Evolutionary conservation across 1,140 invertebrate species (phyloP).

Genomic region (Megathymus violae): DNA sequence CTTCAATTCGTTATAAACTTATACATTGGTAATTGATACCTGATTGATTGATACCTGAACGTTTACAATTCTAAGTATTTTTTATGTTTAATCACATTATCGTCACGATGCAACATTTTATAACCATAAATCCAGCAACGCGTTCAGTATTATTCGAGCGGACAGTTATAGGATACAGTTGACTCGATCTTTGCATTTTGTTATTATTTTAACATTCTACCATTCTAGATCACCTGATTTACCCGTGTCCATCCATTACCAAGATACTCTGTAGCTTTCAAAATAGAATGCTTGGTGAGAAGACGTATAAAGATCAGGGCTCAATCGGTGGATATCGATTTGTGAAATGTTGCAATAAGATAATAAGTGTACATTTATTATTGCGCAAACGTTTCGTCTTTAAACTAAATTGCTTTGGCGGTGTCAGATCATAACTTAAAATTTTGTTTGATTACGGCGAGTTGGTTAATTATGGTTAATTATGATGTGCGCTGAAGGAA

Average conservation of each 20-base stretch:
- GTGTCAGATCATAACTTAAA: not conserved
- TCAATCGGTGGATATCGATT: not conserved
- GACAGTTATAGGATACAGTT: too few species aligned
- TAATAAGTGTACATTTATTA: not conserved
- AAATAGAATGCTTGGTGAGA: not conserved
- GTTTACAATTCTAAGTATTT: too few species aligned
- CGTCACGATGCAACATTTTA: too few species aligned
- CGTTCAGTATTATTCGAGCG: too few species aligned
- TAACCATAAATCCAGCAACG: too few species aligned
- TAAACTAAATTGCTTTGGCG: not conserved
- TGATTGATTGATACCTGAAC: too few species aligned
- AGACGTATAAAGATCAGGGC: not conserved
- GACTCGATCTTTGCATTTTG: too few species aligned
- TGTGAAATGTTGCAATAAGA: not conserved
- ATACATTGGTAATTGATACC: too few species aligned
- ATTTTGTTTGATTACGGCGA: not conserved
- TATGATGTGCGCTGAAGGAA: not conserved
- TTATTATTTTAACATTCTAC: not conserved
- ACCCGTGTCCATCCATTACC: too few species aligned
- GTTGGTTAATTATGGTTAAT: not conserved
- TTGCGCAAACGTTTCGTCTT: not conserved
- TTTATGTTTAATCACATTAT: too few species aligned
- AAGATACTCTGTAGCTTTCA: not conserved
- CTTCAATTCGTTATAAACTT: too few species aligned
- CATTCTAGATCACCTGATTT: too few species aligned